Conservation (phyloP, 2,113 vertebrate species). For the Chrysochloris asiatica region DNA sequence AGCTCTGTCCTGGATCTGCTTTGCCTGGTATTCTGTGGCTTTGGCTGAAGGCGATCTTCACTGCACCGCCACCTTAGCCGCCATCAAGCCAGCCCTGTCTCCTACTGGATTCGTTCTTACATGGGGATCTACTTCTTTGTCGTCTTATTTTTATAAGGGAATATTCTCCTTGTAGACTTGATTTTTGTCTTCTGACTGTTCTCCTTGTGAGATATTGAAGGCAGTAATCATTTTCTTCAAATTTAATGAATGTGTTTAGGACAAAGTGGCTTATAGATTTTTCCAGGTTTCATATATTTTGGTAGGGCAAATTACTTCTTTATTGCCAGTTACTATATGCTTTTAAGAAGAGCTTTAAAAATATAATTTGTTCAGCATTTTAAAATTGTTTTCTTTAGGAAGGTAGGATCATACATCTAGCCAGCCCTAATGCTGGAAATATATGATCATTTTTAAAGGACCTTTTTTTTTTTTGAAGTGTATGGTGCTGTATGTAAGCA, state of each 20-base stretch:
- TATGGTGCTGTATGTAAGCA: too few species aligned
- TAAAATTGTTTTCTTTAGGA: neutral
- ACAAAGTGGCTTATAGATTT: neutral
- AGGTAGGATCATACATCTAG: neutral
- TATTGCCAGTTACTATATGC: neutral
- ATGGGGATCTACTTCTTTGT: neutral
- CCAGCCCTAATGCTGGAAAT: neutral
- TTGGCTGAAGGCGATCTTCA: too few species aligned
- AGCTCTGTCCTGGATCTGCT: too few species aligned
- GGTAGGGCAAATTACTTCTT: neutral
- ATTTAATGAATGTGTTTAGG: neutral
- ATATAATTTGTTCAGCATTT: conserved; percentile 6
- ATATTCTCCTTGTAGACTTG: neutral
- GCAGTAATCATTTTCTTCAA: neutral
- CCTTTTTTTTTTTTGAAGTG: neutral
- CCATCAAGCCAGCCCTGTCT: too few species aligned
- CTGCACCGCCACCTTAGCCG: too few species aligned
- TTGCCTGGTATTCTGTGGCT: too few species aligned
- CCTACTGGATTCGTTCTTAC: neutral
- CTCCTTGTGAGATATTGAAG: neutral
- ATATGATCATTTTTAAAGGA: neutral
- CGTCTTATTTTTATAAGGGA: neutral
- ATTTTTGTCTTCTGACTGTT: neutral
- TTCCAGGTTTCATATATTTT: neutral
- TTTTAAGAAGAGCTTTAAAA: conserved; percentile 21